Base-by-base conservation (phyloP, 2,113 vertebrate species). In the Variabilichromis moorii region DNA sequence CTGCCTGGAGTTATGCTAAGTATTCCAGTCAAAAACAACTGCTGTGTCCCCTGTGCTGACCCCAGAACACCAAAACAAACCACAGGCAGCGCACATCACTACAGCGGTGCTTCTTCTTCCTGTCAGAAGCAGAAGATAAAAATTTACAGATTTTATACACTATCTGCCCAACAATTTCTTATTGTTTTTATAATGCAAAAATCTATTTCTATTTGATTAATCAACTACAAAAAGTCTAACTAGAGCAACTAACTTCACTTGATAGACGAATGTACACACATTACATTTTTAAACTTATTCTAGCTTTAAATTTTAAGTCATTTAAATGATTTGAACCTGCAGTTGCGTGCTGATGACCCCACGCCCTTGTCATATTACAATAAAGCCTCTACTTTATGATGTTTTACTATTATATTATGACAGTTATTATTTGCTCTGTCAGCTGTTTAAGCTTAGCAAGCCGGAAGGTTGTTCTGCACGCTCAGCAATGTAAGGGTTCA, bases 401-500 rank as follows among this genome's bases (percentile, higher is more conserved):
- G 63, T 45, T 89, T 81, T 85, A 3, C 35, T 11, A 45, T 73
- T 12, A 66, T 37, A 24, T n/a, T 28, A 40, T 59, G 16, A 16
- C 14, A 55, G 47, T 80, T 88, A 84, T 80, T 88, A 80, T 93
- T 92, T 92, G 57, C 76, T 80, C n/a, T 90, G 89, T 92, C 68
- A 87, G 84, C 66, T 57, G 66, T 63, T 84, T 59, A 87, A n/a
- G 71, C 66, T 85, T 80, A 7, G 82, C 85, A 84, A 82, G 86
- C 89, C 42, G 55, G 31, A 90, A 85, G 28, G 40, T 50, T 79
- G 80, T 71, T 84, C n/a, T 86, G 80, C 86, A n/a, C 40, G 42
- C 55, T 89, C 53, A 87, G 87, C 89, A 78, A 47, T 45, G 33
- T 86, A 63, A 9, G 53, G 79, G 88, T 89, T 91, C 53, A 84